These are phyloP conservation scores for Athene noctua DNA, from an alignment of 2,113 vertebrate species.

Conservation along the genomic window DNA sequence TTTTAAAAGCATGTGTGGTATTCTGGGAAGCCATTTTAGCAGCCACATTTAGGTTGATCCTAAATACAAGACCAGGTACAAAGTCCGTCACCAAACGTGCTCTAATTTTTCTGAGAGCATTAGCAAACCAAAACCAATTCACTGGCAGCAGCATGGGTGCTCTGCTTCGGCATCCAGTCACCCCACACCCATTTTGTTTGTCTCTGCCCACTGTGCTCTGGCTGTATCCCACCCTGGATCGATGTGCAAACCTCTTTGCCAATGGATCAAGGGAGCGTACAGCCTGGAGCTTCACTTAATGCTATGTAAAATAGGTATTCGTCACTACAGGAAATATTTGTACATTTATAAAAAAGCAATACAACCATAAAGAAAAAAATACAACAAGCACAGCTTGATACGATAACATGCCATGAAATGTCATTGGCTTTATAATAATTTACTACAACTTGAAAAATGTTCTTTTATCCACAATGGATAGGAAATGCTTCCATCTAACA, in stretches of 20 bases:
- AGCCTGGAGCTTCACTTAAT: conserved; percentile 22
- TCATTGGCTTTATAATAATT: conserved; percentile 84
- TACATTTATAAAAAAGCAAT: conserved; percentile 71
- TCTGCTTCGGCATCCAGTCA: background rate
- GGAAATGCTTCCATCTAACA: conserved; percentile 78
- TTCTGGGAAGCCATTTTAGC: background rate
- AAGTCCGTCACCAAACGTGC: rapidly evolving
- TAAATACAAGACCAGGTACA: background rate
- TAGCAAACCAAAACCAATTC: rapidly evolving
- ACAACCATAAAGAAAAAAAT: conserved; percentile 64
- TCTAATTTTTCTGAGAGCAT: rapidly evolving
- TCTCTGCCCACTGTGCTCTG: too few relatives aligned
- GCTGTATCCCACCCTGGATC: background rate
- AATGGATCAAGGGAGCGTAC: rapidly evolving
- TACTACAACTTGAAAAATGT: conserved; percentile 77
- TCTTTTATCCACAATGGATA: conserved; percentile 75
- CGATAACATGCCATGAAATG: conserved; percentile 76
- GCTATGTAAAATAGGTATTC: conserved; percentile 70
- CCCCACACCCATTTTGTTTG: rapidly evolving
- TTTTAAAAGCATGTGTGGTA: rapidly evolving
- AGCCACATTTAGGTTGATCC: background rate
- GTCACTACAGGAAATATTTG: conserved; percentile 71
- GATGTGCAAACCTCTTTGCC: background rate
- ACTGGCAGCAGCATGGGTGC: background rate
- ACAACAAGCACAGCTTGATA: conserved; percentile 86